Evolutionary conservation across 2,113 vertebrate genomes (phyloP).

Genomic region (Sylvia atricapilla): DNA sequence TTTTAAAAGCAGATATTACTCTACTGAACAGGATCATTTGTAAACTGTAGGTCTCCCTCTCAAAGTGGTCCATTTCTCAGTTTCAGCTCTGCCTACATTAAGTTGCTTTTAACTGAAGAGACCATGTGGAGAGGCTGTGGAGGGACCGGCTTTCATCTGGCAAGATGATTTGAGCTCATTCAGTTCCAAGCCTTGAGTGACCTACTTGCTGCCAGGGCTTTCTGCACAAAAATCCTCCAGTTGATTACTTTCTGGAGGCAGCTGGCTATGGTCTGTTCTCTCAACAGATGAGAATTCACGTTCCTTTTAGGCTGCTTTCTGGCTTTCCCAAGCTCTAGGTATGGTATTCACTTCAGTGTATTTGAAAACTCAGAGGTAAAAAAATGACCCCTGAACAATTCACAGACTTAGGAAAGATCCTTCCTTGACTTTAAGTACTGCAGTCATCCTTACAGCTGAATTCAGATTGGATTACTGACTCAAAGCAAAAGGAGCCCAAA

Average conservation of each 20-base stretch:
- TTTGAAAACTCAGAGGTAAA: neutral
- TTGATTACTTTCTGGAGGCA: neutral
- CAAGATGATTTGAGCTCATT: neutral
- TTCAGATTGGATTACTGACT: neutral
- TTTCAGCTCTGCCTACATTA: neutral
- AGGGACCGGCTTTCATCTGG: neutral
- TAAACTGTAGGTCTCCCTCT: neutral
- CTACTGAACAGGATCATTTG: neutral
- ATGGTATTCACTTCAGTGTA: fast-evolving
- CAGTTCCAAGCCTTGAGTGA: neutral
- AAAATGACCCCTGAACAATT: neutral
- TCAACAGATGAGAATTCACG: neutral
- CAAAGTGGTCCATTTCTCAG: neutral
- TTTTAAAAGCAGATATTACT: neutral
- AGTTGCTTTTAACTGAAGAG: conserved; percentile 3
- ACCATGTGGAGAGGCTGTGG: neutral
- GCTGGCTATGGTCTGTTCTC: neutral
- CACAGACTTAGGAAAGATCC: neutral
- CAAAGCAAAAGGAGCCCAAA: neutral
- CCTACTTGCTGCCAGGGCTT: neutral
- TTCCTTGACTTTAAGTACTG: neutral
- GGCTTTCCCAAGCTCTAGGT: neutral
- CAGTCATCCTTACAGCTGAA: neutral
- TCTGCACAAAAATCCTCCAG: neutral
- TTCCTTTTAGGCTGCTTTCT: neutral